Evolutionary conservation across 2,797 vertebrate genomes (phyloP).

Genomic region (Neostethus bicornis): DNA sequence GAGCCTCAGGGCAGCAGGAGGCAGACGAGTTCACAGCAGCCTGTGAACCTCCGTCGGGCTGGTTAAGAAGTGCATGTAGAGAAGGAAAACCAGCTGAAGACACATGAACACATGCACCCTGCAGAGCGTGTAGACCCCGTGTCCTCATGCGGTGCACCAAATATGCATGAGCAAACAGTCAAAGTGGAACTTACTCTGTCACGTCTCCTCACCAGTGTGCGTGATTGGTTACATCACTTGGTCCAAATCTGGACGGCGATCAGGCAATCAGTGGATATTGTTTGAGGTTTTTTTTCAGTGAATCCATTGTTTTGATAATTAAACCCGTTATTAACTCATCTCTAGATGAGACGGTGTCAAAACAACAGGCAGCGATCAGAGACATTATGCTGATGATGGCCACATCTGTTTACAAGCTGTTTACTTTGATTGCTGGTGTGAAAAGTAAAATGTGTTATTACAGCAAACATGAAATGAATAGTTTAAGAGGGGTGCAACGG

Average conservation of each 20-base stretch:
- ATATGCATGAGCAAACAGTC: conserved; percentile 5
- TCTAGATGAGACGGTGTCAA: conserved; percentile 17
- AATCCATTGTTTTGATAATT: not conserved
- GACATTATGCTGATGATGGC: not conserved
- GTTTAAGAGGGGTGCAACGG: conserved; percentile 24
- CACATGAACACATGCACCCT: conserved; percentile 54
- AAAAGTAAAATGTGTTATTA: conserved; percentile 2
- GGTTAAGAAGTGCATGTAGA: conserved; percentile 25
- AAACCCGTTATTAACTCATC: conserved; percentile 13
- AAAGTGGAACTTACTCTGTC: conserved; percentile 3
- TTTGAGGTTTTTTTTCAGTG: not conserved
- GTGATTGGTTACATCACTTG: not conserved
- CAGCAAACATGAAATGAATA: conserved; percentile 22
- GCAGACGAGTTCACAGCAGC: conserved; percentile 41
- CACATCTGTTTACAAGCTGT: not conserved
- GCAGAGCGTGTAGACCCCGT: conserved; percentile 50
- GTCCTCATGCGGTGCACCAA: conserved; percentile 20
- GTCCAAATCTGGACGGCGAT: no score
- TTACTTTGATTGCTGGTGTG: conserved; percentile 19
- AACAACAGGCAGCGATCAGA: conserved; percentile 24
- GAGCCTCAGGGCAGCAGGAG: conserved; percentile 28
- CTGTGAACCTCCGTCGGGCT: conserved; percentile 40
- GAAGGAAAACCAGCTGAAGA: conserved; percentile 58
- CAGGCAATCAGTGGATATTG: not conserved
- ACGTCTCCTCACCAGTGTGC: not conserved